These are phyloP conservation scores for Macrocentrus cingulum DNA, from an alignment of 1,140 invertebrate species.

Conservation along the genomic window DNA sequence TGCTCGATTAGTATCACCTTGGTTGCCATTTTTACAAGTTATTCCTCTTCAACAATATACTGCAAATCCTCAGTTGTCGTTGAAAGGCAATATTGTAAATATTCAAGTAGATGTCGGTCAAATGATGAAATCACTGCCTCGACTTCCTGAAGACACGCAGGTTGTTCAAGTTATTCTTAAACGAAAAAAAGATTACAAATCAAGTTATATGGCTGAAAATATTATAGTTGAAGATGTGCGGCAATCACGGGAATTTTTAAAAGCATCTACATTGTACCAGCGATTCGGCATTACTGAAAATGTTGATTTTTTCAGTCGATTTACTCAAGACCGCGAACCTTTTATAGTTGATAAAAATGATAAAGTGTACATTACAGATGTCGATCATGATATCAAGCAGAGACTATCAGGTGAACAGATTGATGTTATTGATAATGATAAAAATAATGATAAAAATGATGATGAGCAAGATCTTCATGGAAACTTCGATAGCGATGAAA, in stretches of 20 bases:
- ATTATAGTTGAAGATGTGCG: conserved; percentile 3
- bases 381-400: neutral
- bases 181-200: neutral
- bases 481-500: conserved; percentile 6
- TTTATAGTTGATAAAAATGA: conserved; percentile 7
- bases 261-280: neutral
- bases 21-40: conserved; percentile 12
- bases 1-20: neutral
- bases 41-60: conserved; percentile 5
- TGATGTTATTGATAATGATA: neutral
- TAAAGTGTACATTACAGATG: neutral
- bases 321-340: neutral
- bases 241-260: neutral
- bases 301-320: neutral
- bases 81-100: conserved; percentile 19
- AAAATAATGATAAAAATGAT: neutral
- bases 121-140: conserved; percentile 13
- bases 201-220: conserved; percentile 1
- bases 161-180: neutral
- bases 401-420: neutral
- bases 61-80: conserved; percentile 18
- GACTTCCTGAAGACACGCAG: neutral
- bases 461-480: neutral
- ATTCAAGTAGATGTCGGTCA: conserved; percentile 12
- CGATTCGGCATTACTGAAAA: neutral